These are phyloP conservation scores for Notodonta dromedarius DNA, from an alignment of 2,888 invertebrate species.

Conservation along the genomic window DNA sequence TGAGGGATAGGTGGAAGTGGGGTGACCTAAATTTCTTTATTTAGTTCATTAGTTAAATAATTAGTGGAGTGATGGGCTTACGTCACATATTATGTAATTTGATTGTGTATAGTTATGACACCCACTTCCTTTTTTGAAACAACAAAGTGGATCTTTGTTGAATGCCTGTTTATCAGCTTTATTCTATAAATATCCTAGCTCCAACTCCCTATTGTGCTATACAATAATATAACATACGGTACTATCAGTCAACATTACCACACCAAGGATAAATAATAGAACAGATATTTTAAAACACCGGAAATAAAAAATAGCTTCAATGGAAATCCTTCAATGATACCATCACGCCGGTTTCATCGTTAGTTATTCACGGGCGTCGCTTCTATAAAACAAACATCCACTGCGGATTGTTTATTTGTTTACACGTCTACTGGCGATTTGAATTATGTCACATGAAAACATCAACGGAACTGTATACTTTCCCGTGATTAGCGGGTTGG, in stretches of 20 bases:
- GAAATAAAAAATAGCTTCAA: constrained; percentile 26
- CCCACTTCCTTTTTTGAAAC: too few relatives aligned
- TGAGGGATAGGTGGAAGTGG: too few relatives aligned
- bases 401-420: constrained; percentile 49
- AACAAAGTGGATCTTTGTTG: too few relatives aligned
- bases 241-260: constrained; percentile 9
- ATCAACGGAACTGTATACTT: constrained; percentile 39
- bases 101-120: too few relatives aligned
- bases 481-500: constrained; percentile 22
- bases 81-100: too few relatives aligned
- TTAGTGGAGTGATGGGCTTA: too few relatives aligned
- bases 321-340: constrained; percentile 30
- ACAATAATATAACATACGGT: constrained; percentile 24
- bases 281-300: constrained; percentile 21
- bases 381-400: constrained; percentile 28
- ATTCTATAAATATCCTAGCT: constrained; percentile 10
- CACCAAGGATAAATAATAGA: constrained; percentile 23
- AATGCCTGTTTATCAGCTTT: too few relatives aligned
- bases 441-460: constrained; percentile 45
- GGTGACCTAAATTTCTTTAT: too few relatives aligned
- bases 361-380: constrained; percentile 21
- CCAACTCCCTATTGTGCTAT: constrained; percentile 8
- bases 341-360: constrained; percentile 33
- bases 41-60: too few relatives aligned
- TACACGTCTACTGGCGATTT: constrained; percentile 39